Conservation (phyloP, 2,113 vertebrate species). For the Pseudonaja textilis region DNA sequence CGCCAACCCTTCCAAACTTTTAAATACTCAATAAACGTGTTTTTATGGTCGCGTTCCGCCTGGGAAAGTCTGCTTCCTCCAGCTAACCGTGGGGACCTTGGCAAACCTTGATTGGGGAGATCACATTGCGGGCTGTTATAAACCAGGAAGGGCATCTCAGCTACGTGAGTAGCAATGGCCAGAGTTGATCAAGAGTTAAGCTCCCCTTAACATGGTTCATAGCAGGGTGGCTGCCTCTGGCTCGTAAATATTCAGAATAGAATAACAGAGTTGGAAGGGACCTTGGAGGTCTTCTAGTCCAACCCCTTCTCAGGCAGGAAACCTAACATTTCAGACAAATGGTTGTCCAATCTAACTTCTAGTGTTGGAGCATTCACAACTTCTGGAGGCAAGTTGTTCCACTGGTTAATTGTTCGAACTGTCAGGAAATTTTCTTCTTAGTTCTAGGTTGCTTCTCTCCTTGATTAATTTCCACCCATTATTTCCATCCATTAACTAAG, state of each 20-base stretch:
- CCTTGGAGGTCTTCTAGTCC: too few relatives aligned
- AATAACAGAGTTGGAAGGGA: too few relatives aligned
- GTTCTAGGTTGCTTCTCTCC: too few relatives aligned
- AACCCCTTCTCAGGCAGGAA: too few relatives aligned
- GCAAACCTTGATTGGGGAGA: neutral
- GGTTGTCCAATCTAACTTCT: too few relatives aligned
- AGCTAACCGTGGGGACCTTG: neutral
- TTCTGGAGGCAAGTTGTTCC: too few relatives aligned
- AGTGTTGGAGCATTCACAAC: too few relatives aligned
- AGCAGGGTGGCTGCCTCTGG: neutral
- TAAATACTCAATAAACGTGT: slow-evolving; percentile 38
- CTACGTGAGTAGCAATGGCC: neutral
- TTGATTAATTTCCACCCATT: too few relatives aligned
- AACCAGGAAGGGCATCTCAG: neutral
- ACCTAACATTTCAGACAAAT: too few relatives aligned
- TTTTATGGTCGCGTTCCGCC: slow-evolving; percentile 29
- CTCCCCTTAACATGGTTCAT: neutral
- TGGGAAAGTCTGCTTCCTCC: neutral
- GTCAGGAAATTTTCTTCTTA: too few relatives aligned
- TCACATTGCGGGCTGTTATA: neutral
- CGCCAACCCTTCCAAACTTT: slow-evolving; percentile 53
- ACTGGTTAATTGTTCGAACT: too few relatives aligned
- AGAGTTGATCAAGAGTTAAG: neutral
- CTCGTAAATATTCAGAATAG: neutral
- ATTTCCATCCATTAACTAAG: too few relatives aligned